Percentiles rank a stretch among this genome's conserved stretches.
Evolutionary conservation across 1,140 invertebrate genomes (phyloP).

Genomic region (Cecropterus lyciades): DNA sequence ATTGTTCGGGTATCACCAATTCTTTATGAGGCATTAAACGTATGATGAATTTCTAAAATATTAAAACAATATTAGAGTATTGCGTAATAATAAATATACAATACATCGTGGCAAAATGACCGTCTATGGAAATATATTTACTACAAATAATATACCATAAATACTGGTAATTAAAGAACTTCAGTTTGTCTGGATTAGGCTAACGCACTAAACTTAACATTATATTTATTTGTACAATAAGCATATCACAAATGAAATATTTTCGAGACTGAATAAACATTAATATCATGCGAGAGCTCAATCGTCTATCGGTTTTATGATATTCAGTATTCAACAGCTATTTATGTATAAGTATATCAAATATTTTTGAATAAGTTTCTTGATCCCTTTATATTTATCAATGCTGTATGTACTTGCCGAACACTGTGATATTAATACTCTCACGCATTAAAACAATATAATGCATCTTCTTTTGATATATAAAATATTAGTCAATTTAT

Average conservation of each 20-base stretch:
- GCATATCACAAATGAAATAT: conserved; percentile 51
- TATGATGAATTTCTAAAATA: too few species aligned
- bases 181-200: conserved; percentile 16
- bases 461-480: conserved; percentile 45
- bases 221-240: conserved; percentile 28
- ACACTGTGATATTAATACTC: conserved; percentile 59
- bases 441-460: conserved; percentile 44
- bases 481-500: conserved; percentile 53
- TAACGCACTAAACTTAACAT: conserved; percentile 19
- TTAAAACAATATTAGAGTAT: too few species aligned
- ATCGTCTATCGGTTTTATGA: conserved; percentile 40
- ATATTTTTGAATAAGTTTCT: conserved; percentile 31
- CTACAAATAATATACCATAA: background rate
- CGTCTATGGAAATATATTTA: background rate
- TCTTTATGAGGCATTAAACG: too few species aligned
- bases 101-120: too few species aligned
- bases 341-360: conserved; percentile 28
- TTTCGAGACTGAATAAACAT: conserved; percentile 48
- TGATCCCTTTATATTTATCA: conserved; percentile 29
- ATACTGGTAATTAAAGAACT: background rate
- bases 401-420: conserved; percentile 56
- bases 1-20: too few species aligned
- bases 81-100: too few species aligned
- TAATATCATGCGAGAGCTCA: conserved; percentile 40
- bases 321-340: conserved; percentile 42